These are phyloP conservation scores for Siphamia tubifer DNA, from an alignment of 2,113 vertebrate species.

Conservation along the genomic window DNA sequence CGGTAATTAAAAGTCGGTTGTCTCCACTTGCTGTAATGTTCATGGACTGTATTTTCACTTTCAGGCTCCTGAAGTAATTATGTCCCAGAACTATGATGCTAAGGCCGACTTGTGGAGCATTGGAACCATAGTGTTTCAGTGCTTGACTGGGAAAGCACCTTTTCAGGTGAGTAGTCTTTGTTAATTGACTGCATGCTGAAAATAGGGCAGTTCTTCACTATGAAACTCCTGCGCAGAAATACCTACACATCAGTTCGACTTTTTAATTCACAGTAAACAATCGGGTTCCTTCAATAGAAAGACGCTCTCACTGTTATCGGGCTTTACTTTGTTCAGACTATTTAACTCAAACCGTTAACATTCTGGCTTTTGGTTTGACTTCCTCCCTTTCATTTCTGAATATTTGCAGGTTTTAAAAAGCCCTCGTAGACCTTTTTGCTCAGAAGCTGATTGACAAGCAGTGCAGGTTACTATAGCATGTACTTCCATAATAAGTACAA, in stretches of 20 bases:
- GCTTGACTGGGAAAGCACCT: conserved; percentile 95
- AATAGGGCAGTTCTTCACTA: no score
- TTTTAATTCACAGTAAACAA: no score
- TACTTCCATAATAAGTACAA: no score
- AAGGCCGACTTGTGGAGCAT: conserved; percentile 99
- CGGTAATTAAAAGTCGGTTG: no score
- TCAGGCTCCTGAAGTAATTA: conserved; percentile 98
- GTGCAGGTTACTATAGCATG: no score
- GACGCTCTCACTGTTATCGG: no score
- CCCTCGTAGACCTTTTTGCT: neutral
- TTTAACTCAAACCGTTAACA: neutral
- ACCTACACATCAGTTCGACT: no score
- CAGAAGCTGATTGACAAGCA: no score
- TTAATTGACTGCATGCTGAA: no score
- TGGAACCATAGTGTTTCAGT: conserved; percentile 98
- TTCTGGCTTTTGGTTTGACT: neutral
- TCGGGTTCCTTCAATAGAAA: no score
- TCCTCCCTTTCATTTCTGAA: neutral
- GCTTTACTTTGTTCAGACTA: neutral
- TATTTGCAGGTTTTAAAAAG: neutral
- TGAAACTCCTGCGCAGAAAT: no score
- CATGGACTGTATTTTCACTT: neutral
- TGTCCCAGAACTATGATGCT: conserved; percentile 97
- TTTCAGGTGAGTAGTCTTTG: conserved; percentile 85
- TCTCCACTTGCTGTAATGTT: no score